phyloP scores from a whole-genome alignment of 1,140 invertebrate genomes.

The Cyclina sinensis region DNA sequence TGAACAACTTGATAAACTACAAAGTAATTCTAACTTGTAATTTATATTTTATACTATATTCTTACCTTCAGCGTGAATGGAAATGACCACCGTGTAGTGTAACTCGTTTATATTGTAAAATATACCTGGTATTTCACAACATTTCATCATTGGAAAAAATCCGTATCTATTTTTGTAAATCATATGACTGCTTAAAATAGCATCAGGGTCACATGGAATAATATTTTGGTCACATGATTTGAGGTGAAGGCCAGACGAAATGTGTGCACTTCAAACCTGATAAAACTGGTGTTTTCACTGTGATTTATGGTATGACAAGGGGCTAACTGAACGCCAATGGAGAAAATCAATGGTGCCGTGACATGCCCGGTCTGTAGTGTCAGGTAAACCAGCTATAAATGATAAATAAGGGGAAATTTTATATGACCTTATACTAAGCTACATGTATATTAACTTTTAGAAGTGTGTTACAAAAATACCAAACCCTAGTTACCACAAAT shows the following conservation, averaged over 20 bases:
- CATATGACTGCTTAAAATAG: conserved; percentile 29
- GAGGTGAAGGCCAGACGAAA: conserved; percentile 27
- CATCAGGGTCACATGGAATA: background rate
- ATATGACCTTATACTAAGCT: conserved; percentile 14
- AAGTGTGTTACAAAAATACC: too few species aligned
- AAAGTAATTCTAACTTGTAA: too few species aligned
- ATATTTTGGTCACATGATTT: conserved; percentile 39
- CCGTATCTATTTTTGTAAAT: background rate
- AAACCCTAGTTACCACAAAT: too few species aligned
- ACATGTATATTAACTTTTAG: too few species aligned
- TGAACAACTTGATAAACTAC: too few species aligned
- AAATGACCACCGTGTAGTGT: too few species aligned
- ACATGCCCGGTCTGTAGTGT: conserved; percentile 13
- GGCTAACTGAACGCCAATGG: background rate
- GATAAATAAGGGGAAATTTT: background rate
- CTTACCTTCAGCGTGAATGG: too few species aligned
- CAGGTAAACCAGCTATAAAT: background rate
- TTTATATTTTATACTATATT: too few species aligned
- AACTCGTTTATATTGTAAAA: too few species aligned
- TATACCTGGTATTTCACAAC: too few species aligned
- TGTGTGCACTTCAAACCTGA: background rate
- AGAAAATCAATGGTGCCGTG: background rate
- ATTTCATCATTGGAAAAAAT: background rate
- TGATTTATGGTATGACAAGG: background rate
- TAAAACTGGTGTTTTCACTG: background rate